A percentile compares a stretch with the other conserved stretches of the same genome.
phyloP scores from a whole-genome alignment of 2,888 invertebrate species.

The Ypsolopha sequella region DNA sequence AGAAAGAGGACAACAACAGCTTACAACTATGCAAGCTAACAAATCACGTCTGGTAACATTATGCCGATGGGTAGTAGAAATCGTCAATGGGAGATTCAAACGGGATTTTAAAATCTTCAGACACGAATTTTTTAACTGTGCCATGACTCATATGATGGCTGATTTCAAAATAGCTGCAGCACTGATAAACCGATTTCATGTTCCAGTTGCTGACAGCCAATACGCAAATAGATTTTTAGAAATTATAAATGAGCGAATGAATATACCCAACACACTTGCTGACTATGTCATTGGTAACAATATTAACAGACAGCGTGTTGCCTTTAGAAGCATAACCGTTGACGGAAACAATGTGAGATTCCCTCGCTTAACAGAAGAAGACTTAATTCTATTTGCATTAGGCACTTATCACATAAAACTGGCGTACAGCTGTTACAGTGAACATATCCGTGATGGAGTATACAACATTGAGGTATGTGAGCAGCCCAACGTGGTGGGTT shows the following conservation, averaged over 20 bases:
- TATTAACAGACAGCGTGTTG: conserved; percentile 4
- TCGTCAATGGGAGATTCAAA: not conserved
- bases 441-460: conserved; percentile 8
- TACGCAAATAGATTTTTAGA: conserved; percentile 7
- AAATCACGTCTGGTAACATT: conserved; percentile 2
- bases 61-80: conserved; percentile 1
- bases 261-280: conserved; percentile 5
- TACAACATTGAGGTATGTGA: conserved; percentile 7
- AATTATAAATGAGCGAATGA: conserved; percentile 6
- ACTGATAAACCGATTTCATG: conserved; percentile 7
- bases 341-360: conserved; percentile 4
- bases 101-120: conserved; percentile 1
- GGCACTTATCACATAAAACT: conserved; percentile 9
- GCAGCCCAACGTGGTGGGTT: not conserved
- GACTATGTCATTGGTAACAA: conserved; percentile 7
- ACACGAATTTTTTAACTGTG: conserved; percentile 2
- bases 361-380: conserved; percentile 7
- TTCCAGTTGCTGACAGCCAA: conserved; percentile 4
- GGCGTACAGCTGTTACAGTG: conserved; percentile 4
- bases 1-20: not conserved
- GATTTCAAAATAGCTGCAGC: conserved; percentile 9
- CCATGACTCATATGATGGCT: conserved; percentile 4
- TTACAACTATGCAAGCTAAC: conserved; percentile 1
- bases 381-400: conserved; percentile 2
- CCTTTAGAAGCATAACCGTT: conserved; percentile 4